These are phyloP conservation scores for Echinops telfairi DNA, from an alignment of 2,113 vertebrate genomes.

Conservation along the genomic window DNA sequence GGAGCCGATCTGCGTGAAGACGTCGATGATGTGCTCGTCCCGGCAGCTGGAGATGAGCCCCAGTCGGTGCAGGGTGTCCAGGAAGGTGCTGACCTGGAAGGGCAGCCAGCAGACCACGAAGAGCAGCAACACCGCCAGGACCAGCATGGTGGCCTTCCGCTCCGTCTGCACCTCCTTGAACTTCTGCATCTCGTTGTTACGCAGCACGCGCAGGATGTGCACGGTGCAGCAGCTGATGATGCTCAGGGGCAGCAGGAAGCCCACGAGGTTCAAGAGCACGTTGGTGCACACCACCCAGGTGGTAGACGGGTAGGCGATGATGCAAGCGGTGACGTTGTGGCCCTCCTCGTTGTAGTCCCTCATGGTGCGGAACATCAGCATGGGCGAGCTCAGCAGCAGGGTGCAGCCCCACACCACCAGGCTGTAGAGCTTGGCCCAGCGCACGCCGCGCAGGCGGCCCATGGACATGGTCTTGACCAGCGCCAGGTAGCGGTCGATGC, in stretches of 20 bases:
- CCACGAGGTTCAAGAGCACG: slow-evolving; percentile 88
- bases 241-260: slow-evolving; percentile 92
- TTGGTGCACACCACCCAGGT: slow-evolving; percentile 85
- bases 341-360: not conserved
- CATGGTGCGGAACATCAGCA: slow-evolving; percentile 86
- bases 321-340: slow-evolving; percentile 87
- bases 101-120: slow-evolving; percentile 94
- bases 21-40: slow-evolving; percentile 70
- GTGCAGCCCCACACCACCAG: slow-evolving; percentile 92
- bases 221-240: slow-evolving; percentile 91
- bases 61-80: slow-evolving; percentile 87
- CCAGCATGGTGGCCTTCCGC: slow-evolving; percentile 88
- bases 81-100: slow-evolving; percentile 88
- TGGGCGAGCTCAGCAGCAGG: slow-evolving; percentile 89
- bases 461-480: slow-evolving; percentile 94
- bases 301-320: slow-evolving; percentile 85
- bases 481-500: slow-evolving; percentile 95
- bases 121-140: slow-evolving; percentile 91
- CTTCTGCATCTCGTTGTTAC: slow-evolving; percentile 83
- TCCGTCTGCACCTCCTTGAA: slow-evolving; percentile 87
- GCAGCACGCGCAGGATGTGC: slow-evolving; percentile 90
- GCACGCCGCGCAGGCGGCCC: slow-evolving; percentile 90
- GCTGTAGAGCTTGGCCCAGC: slow-evolving; percentile 92
- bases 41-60: slow-evolving; percentile 81
- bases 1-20: slow-evolving; percentile 89